phyloP scores from a whole-genome alignment of 1,140 invertebrate genomes.

The Drosophila navojoa region DNA sequence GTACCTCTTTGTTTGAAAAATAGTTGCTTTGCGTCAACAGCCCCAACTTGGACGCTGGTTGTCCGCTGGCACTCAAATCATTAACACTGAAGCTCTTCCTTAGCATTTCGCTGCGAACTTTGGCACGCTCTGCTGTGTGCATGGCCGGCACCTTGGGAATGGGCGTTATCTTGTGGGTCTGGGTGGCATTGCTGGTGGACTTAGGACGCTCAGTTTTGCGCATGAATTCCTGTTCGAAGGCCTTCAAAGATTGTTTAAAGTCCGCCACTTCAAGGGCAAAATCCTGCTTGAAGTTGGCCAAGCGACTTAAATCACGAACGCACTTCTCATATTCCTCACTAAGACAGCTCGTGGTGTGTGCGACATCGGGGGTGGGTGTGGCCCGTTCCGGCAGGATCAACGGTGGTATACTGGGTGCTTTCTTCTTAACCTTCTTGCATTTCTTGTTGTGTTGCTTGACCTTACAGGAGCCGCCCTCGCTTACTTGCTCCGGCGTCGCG shows the following conservation, averaged over 20 bases:
- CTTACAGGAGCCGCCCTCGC: conserved; percentile 44
- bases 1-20: conserved; percentile 46
- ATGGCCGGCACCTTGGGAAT: conserved; percentile 17
- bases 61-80: conserved; percentile 43
- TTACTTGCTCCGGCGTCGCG: conserved; percentile 5
- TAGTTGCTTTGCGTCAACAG: conserved; percentile 43
- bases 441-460: conserved; percentile 51
- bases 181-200: conserved; percentile 52
- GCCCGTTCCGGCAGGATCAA: conserved; percentile 4
- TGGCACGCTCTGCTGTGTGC: conserved; percentile 62
- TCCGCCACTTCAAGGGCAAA: conserved; percentile 68
- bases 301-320: conserved; percentile 52
- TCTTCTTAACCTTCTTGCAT: conserved; percentile 52
- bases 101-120: conserved; percentile 61
- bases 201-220: conserved; percentile 44
- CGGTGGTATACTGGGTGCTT: conserved; percentile 20
- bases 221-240: conserved; percentile 69
- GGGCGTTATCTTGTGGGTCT: conserved; percentile 26
- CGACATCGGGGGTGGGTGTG: conserved; percentile 2
- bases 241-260: conserved; percentile 71
- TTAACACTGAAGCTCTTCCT: conserved; percentile 69
- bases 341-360: conserved; percentile 43
- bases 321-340: conserved; percentile 69
- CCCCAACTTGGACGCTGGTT: background rate
- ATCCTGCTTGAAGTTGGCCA: conserved; percentile 72